Conservation (phyloP, 2,113 vertebrate genomes). For the Eulemur macaco region DNA sequence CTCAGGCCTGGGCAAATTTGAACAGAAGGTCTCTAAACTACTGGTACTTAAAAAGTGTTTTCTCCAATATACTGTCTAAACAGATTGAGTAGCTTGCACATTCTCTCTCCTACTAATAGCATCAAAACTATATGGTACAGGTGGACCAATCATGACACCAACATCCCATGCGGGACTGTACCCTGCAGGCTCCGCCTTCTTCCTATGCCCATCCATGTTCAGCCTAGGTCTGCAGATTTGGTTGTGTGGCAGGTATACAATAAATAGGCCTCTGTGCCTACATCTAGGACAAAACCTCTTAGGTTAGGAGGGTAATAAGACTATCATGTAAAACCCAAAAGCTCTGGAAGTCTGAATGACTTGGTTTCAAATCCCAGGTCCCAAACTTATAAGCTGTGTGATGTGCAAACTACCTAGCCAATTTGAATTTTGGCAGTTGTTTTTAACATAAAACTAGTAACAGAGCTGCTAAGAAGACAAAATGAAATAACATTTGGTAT, state of each 20-base stretch:
- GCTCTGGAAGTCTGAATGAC: background rate
- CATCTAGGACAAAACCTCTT: constrained; percentile 5
- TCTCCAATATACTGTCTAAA: background rate
- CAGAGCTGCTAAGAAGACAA: background rate
- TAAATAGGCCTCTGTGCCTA: background rate
- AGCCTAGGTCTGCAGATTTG: background rate
- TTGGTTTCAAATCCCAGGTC: background rate
- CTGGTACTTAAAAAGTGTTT: background rate
- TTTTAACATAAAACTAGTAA: background rate
- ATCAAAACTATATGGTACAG: background rate
- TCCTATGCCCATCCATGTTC: background rate
- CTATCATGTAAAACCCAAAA: background rate
- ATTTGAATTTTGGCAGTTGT: background rate
- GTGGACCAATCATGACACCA: background rate
- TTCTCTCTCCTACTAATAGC: background rate
- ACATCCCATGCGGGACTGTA: background rate
- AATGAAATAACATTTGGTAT: background rate
- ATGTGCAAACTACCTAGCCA: background rate
- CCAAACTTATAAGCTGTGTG: background rate
- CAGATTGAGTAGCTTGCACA: background rate
- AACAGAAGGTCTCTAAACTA: background rate
- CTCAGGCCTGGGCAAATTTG: background rate
- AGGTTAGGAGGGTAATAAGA: background rate
- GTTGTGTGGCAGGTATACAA: background rate
- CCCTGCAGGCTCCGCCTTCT: background rate